Evolutionary conservation across 2,113 vertebrate genomes (phyloP).

Genomic region (Epinephelus lanceolatus): DNA sequence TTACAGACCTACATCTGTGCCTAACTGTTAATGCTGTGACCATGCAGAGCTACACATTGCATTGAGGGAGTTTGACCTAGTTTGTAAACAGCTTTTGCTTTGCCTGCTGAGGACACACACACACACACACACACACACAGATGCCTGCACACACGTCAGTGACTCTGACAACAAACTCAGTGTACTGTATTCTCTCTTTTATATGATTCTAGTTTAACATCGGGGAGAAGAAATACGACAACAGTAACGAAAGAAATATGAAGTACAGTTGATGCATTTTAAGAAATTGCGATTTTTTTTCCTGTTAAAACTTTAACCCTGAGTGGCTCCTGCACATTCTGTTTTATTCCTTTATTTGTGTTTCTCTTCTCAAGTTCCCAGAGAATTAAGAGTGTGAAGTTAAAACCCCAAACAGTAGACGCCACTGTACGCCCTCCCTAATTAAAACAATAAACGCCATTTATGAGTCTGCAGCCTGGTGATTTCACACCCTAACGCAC

Average conservation of each 20-base stretch:
- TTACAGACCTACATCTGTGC: conserved; percentile 13
- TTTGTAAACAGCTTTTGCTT: conserved; percentile 50
- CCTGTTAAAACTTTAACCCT: conserved; percentile 15
- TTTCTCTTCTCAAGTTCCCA: conserved; percentile 14
- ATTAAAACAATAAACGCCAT: conserved; percentile 69
- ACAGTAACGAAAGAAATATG: not conserved
- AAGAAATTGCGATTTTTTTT: not conserved
- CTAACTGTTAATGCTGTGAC: conserved; percentile 3
- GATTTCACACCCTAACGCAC: conserved; percentile 56
- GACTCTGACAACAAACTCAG: conserved; percentile 44
- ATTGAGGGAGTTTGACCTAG: conserved; percentile 43
- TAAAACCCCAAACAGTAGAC: conserved; percentile 36
- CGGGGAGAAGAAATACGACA: not conserved
- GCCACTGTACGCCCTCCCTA: conserved; percentile 32
- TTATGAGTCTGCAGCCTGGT: conserved; percentile 51
- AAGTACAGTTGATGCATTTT: not conserved
- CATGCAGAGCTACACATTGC: not conserved
- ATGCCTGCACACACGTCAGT: conserved; percentile 29
- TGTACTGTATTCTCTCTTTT: conserved; percentile 11
- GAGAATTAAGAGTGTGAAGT: conserved; percentile 13
- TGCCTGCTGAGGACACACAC: conserved; percentile 10
- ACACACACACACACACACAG: conserved; percentile 5
- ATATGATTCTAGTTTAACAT: conserved; percentile 35
- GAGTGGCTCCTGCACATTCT: not conserved
- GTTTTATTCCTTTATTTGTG: conserved; percentile 3